Evolutionary conservation across 2,113 vertebrate genomes (phyloP).

Genomic region (Dasyurus viverrinus): DNA sequence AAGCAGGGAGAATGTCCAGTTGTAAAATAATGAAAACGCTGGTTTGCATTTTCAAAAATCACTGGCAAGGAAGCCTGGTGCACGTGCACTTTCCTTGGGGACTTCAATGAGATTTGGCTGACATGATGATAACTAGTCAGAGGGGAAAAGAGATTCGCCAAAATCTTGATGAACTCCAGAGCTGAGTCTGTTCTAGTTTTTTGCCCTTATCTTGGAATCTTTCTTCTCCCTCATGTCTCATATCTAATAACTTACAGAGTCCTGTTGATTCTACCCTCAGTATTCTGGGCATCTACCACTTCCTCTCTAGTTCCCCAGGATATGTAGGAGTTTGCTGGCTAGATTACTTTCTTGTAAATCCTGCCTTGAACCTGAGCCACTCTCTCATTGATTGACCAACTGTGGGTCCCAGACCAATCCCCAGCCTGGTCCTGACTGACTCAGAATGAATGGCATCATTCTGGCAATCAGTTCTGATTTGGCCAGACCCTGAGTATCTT

Average conservation of each 20-base stretch:
- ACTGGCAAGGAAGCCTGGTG: slow-evolving; percentile 61
- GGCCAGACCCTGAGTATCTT: no score
- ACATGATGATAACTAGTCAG: slow-evolving; percentile 85
- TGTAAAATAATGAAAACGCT: slow-evolving; percentile 77
- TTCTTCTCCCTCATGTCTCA: not conserved
- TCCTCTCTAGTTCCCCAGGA: not conserved
- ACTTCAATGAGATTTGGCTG: slow-evolving; percentile 76
- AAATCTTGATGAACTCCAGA: not conserved
- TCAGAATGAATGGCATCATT: no score
- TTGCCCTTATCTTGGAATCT: not conserved
- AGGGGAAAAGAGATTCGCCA: not conserved
- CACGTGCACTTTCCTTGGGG: slow-evolving; percentile 78
- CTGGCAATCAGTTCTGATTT: no score
- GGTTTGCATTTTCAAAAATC: slow-evolving; percentile 65
- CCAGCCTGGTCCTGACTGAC: no score
- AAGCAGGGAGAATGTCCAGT: slow-evolving; percentile 66
- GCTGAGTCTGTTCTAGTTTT: not conserved
- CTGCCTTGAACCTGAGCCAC: no score
- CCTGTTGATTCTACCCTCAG: not conserved
- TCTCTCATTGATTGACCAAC: no score
- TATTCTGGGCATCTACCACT: not conserved
- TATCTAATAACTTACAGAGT: not conserved
- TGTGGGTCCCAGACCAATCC: no score
- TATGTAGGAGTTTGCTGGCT: no score
- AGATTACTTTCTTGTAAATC: no score